Percentiles rank a stretch among this genome's conserved stretches.
Conservation (phyloP, 2,797 vertebrate genomes). For the Gallinago nigripennis region DNA sequence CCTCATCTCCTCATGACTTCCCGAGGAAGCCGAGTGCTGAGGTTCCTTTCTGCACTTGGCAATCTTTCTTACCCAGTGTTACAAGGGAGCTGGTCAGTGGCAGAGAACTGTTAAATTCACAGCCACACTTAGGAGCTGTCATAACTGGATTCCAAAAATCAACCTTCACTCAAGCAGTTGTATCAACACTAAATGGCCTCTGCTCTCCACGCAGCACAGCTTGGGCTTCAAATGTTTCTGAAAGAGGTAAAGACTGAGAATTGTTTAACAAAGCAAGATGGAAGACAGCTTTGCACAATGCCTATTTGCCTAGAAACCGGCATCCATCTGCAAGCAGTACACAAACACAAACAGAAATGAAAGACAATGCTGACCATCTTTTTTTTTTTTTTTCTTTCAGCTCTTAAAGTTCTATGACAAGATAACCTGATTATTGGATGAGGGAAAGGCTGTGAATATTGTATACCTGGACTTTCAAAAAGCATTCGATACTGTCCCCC, state of each 20-base stretch:
- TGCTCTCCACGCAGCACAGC: not conserved
- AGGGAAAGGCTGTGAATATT: too few species aligned
- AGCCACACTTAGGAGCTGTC: not conserved
- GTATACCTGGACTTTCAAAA: too few species aligned
- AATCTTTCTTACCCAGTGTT: not conserved
- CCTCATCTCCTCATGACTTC: not conserved
- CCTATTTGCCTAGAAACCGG: not conserved
- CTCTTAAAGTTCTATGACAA: not conserved
- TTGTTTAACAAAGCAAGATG: not conserved
- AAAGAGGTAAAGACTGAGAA: not conserved
- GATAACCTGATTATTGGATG: too few species aligned
- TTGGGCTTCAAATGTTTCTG: not conserved
- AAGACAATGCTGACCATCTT: not conserved
- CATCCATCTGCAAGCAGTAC: not conserved
- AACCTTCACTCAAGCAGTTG: not conserved
- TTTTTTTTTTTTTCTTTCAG: too few species aligned
- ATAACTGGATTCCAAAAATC: not conserved
- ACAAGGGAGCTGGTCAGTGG: not conserved
- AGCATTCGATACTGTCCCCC: too few species aligned
- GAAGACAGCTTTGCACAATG: not conserved
- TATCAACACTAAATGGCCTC: not conserved
- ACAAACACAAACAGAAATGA: not conserved
- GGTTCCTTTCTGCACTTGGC: not conserved
- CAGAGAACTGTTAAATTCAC: not conserved
- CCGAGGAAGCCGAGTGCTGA: not conserved